Percentiles rank a stretch among this genome's conserved stretches.
These are phyloP conservation scores for Parnassius glacialis DNA, from an alignment of 2,888 invertebrate genomes.

Conservation along the genomic window DNA sequence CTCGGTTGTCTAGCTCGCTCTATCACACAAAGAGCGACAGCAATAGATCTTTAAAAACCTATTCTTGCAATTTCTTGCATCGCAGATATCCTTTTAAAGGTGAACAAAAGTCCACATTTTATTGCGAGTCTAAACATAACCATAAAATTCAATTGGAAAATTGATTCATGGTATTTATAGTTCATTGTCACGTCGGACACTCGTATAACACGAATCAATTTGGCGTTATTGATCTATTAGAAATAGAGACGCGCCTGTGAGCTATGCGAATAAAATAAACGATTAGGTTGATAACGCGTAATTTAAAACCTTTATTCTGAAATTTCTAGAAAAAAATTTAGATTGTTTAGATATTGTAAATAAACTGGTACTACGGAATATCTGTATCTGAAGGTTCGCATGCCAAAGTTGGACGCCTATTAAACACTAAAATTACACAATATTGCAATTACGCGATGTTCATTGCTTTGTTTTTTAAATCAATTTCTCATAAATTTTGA, in stretches of 20 bases:
- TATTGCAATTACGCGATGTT: too few relatives aligned
- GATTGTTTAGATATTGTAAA: background rate
- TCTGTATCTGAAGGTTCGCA: too few relatives aligned
- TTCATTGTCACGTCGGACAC: conserved; percentile 32
- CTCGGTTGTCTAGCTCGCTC: too few relatives aligned
- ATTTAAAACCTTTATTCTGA: conserved; percentile 9
- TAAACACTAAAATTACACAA: too few relatives aligned
- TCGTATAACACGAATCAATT: conserved; percentile 44
- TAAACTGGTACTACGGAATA: too few relatives aligned
- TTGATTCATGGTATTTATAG: conserved; percentile 26
- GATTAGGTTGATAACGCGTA: conserved; percentile 9
- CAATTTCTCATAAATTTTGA: too few relatives aligned
- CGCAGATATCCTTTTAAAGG: background rate
- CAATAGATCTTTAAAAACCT: too few relatives aligned
- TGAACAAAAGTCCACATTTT: conserved; percentile 3
- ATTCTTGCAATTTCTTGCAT: too few relatives aligned
- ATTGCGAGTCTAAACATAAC: conserved; percentile 10
- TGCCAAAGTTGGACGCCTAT: too few relatives aligned
- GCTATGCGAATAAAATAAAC: conserved; percentile 19
- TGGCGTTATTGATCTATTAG: conserved; percentile 43
- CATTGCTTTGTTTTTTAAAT: too few relatives aligned
- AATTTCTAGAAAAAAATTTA: conserved; percentile 12
- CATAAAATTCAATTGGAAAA: conserved; percentile 27
- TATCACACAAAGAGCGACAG: too few relatives aligned
- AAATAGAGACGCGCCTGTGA: conserved; percentile 28